Evolutionary conservation across 1,140 invertebrate genomes (phyloP), one percentile per base, ranked within the genome.

Genomic region (Camponotus floridanus): DNA sequence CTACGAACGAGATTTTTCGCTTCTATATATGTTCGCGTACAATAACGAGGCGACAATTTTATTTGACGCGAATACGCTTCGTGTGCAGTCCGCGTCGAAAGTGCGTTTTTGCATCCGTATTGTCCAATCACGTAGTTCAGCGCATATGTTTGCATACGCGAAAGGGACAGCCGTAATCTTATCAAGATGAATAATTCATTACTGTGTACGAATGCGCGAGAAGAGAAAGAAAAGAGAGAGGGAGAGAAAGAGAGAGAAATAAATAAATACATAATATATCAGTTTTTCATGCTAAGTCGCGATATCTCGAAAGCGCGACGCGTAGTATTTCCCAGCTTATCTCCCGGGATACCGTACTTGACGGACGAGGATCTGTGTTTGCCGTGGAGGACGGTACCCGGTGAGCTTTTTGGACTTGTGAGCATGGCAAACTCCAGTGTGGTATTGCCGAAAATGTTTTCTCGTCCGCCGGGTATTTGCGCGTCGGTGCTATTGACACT

Each of bases 231-330:
- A 42, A 8, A 67, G n/a, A 68, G 18, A 7, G 36, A 8, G 8
- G 1, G 18, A 3, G 3, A 3, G 18, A 15, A 2, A 31, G 13
- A 51, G 5, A 51, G 51, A 83, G 55, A 83, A 36, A 74, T 73
- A 85, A 65, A 85, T 85, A 85, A 85, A 85, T 85, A 78, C 61
- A 64, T 85, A 83, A 85, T 85, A 78, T 74, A 78, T 85, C 59
- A 42, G 81, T 65, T 78, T 78, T 85, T 78, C 71, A 61, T 83
- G 64, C n/a, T 31, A 26, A 62, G 73, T 55, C 61, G 48, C 36
- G 59, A 73, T 76, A 85, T 85, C 73, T 85, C 71, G 59, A 51
- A 55, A 13, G 26, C 80, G 64, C 31, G 73, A 21, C n/a, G 45
- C 33, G 36, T 51, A 73, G 61, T 85, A 85, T 85, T 76, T 78